Percentiles rank a stretch among this genome's conserved stretches.
These are phyloP conservation scores for Mycetomoellerius zeteki DNA, from an alignment of 1,140 invertebrate species.

Conservation along the genomic window DNA sequence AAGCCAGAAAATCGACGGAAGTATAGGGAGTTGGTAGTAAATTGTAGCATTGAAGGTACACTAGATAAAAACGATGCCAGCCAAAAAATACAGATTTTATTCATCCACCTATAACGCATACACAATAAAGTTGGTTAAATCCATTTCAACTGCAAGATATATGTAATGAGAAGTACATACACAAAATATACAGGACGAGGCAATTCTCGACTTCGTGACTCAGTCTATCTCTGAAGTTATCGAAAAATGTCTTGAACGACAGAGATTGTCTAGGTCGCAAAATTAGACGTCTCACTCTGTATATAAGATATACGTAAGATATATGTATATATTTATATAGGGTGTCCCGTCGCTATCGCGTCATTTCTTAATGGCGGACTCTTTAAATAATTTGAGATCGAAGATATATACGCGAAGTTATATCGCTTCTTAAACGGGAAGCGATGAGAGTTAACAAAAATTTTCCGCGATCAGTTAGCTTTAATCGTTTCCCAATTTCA, in stretches of 20 bases:
- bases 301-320: slow-evolving; percentile 42
- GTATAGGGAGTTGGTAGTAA: background rate
- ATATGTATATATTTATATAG: slow-evolving; percentile 28
- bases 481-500: background rate
- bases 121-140: slow-evolving; percentile 82
- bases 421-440: background rate
- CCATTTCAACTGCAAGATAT: slow-evolving; percentile 74
- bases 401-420: background rate
- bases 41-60: slow-evolving; percentile 68
- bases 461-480: background rate
- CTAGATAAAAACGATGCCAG: slow-evolving; percentile 81
- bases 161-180: slow-evolving; percentile 45
- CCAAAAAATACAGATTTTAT: slow-evolving; percentile 84
- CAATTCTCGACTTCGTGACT: slow-evolving; percentile 11
- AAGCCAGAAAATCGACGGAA: background rate
- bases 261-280: slow-evolving; percentile 18
- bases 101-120: slow-evolving; percentile 80
- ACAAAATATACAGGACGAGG: slow-evolving; percentile 39
- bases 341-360: background rate
- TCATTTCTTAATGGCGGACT: background rate
- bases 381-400: background rate
- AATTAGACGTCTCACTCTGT: slow-evolving; percentile 11
- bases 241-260: slow-evolving; percentile 15
- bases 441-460: background rate
- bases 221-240: slow-evolving; percentile 19